Base-by-base conservation (phyloP, 2,113 vertebrate species). In the Polypterus bichir region DNA sequence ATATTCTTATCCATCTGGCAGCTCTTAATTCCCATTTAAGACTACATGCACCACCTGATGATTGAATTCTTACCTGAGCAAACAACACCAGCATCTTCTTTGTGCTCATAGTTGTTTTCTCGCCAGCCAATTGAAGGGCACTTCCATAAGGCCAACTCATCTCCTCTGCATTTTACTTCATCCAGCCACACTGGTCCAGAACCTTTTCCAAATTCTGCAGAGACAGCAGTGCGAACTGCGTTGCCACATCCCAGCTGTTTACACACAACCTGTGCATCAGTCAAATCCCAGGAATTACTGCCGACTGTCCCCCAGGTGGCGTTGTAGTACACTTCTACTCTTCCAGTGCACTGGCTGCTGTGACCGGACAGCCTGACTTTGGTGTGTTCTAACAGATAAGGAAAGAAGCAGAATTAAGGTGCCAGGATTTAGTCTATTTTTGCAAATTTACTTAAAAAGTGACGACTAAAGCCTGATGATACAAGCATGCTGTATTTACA, bases 261-360 rank as follows among this genome's bases (percentile, higher is more conserved):
- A 71, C 86, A 88, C 48, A 81, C 69, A 47, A 87, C 73, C 0
- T 69, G 66, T 46, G 81, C 82, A 53, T 81, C 81, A 0, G 4
- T 47, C 4, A 83, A 66, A 65, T 83, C 80, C 86, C 83, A 88
- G 63, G 68, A 65, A 59, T 83, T 77, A 60, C 85, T 84, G 47
- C 83, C 86, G 61, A 86, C 2, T 44, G 80, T 79, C 46, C 83
- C 84, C 86, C 86, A 88, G 51, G 49, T 66, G 5, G 79, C 78
- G 0, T 76, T 62, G 2, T 77, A 76, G 44, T 80, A 76, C 63
- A 84, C 3, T 11, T 86, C 86, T 47, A 86, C 59, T 76, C 83
- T 77, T 3, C 84, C 84, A 5, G 77, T 73, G 0, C 86, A 88
- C 9, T 54, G 80, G 2, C 68, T 49, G 1, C 64, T 52, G 49